Evolutionary conservation across 2,113 vertebrate species (phyloP).

Genomic region (Mesitornis unicolor): DNA sequence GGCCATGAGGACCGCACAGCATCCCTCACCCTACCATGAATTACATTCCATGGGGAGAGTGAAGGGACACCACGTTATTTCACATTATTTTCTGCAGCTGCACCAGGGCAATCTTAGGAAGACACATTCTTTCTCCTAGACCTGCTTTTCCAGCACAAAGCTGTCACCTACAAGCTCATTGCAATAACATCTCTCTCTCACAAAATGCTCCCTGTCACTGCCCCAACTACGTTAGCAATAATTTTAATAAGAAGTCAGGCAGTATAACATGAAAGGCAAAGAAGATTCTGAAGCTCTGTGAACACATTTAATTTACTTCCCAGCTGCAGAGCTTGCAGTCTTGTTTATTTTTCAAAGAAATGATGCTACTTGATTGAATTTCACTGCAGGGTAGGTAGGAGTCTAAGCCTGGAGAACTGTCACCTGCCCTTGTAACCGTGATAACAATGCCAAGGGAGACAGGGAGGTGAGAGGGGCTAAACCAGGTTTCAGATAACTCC

Average conservation of each 20-base stretch:
- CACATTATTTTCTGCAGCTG: background rate
- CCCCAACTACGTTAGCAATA: background rate
- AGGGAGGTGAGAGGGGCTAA: background rate
- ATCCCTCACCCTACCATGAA: background rate
- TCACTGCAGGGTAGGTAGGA: conserved; percentile 24
- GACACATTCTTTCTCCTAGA: background rate
- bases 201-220: background rate
- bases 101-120: background rate
- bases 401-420: background rate
- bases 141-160: background rate
- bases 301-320: conserved; percentile 50
- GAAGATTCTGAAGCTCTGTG: conserved; percentile 26
- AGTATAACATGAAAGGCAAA: conserved; percentile 23
- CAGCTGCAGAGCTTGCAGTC: conserved; percentile 29
- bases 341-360: conserved; percentile 59
- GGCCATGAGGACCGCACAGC: background rate
- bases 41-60: background rate
- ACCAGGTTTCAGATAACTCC: background rate
- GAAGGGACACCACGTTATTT: background rate
- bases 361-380: background rate
- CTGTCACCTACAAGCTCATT: background rate
- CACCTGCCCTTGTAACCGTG: conserved; percentile 35
- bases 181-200: conserved; percentile 1
- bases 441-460: conserved; percentile 8
- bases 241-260: conserved; percentile 44